Percentiles rank a stretch among this genome's conserved stretches.
Evolutionary conservation across 64 coral and sea anemone species (phyloP).

Genomic region (Actinia equina): DNA sequence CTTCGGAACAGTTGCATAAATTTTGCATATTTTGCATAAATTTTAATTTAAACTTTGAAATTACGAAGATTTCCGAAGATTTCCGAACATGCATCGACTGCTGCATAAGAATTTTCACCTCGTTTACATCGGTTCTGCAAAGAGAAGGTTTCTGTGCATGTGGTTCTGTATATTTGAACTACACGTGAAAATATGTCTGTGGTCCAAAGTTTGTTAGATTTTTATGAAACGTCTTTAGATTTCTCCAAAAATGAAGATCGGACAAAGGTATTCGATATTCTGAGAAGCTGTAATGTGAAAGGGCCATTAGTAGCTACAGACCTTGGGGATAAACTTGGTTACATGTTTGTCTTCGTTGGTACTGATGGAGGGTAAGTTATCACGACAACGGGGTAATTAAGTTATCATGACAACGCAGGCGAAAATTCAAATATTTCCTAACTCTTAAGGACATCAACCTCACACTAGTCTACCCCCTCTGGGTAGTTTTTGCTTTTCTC

Average conservation of each 20-base stretch:
- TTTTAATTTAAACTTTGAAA: background rate
- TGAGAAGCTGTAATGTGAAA: slow-evolving; percentile 36
- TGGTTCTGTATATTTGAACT: background rate
- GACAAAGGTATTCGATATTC: slow-evolving; percentile 45
- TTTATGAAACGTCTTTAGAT: slow-evolving; percentile 17
- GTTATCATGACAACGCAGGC: no score
- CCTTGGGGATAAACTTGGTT: slow-evolving; percentile 42
- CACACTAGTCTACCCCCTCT: no score
- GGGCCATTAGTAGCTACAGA: slow-evolving; percentile 64
- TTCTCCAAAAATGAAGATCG: slow-evolving; percentile 45
- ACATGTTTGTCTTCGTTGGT: slow-evolving; percentile 68
- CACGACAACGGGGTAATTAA: no score
- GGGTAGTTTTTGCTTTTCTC: no score
- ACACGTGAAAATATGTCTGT: slow-evolving; percentile 25
- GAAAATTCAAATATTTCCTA: no score
- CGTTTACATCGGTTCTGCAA: no score
- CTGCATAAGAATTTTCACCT: background rate
- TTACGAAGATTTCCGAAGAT: background rate
- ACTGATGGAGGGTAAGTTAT: slow-evolving; percentile 55
- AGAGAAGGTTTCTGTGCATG: no score
- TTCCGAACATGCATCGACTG: background rate
- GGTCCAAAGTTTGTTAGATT: slow-evolving; percentile 52
- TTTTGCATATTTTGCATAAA: background rate
- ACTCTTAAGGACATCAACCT: no score
- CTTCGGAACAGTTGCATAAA: background rate